phyloP scores from a whole-genome alignment of 2,797 vertebrate genomes.

The Sciaenops ocellatus region DNA sequence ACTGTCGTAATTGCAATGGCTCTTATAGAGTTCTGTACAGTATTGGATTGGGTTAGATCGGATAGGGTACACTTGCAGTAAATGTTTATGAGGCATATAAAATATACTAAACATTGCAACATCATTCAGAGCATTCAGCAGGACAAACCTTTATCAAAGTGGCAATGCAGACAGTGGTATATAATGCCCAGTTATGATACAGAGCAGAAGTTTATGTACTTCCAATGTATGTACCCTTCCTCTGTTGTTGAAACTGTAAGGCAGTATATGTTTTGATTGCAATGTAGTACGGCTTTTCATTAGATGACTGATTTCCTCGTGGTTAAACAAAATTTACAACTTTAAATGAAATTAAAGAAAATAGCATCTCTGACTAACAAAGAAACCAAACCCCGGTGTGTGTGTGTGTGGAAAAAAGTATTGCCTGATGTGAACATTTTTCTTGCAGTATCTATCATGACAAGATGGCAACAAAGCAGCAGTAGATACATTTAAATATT shows the following conservation, averaged over 20 bases:
- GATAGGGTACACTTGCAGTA: conserved; percentile 74
- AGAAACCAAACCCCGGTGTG: conserved; percentile 55
- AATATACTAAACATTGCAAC: conserved; percentile 81
- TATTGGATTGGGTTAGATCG: conserved; percentile 65
- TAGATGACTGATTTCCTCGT: conserved; percentile 61
- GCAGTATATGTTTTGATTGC: conserved; percentile 83
- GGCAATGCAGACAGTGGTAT: conserved; percentile 91
- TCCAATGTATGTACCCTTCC: conserved; percentile 81
- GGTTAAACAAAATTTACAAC: conserved; percentile 87
- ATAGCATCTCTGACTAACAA: conserved; percentile 55
- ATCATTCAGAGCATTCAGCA: conserved; percentile 89
- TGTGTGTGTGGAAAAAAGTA: conserved; percentile 59
- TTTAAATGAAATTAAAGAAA: conserved; percentile 75
- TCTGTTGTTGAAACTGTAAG: conserved; percentile 88
- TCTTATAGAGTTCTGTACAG: conserved; percentile 77
- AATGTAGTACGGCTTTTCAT: conserved; percentile 76
- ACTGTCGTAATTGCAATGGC: conserved; percentile 76
- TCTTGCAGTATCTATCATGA: conserved; percentile 72
- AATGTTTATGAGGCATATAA: conserved; percentile 81
- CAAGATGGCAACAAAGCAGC: conserved; percentile 76
- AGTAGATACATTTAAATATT: conserved; percentile 72
- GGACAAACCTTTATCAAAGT: conserved; percentile 89
- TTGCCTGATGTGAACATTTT: conserved; percentile 29
- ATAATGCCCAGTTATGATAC: conserved; percentile 91
- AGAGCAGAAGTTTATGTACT: conserved; percentile 82